Percentiles rank a stretch among this genome's conserved stretches.
phyloP scores from a whole-genome alignment of 2,797 vertebrate genomes.

The Chromobotia macracanthus region DNA sequence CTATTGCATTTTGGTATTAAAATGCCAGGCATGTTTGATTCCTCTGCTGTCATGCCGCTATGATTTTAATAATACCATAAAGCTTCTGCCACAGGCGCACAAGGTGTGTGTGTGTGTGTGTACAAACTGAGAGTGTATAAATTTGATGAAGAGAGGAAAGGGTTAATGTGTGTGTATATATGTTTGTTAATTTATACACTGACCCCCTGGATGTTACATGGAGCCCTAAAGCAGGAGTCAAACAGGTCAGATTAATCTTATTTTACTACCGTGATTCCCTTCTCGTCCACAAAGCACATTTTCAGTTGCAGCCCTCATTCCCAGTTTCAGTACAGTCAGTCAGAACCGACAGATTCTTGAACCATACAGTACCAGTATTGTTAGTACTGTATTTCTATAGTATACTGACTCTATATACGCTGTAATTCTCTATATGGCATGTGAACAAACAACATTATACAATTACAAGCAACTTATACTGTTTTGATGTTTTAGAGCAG shows the following conservation, averaged over 20 bases:
- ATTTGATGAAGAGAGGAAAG: slow-evolving; percentile 72
- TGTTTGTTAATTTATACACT: slow-evolving; percentile 70
- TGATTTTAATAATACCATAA: slow-evolving; percentile 79
- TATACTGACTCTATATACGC: too few species aligned
- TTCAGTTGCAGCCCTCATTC: slow-evolving; percentile 49
- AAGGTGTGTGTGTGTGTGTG: slow-evolving; percentile 22
- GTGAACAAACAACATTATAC: too few species aligned
- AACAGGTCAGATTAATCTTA: slow-evolving; percentile 76
- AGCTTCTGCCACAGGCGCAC: slow-evolving; percentile 69
- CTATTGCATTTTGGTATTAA: slow-evolving; percentile 75
- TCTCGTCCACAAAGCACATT: slow-evolving; percentile 59
- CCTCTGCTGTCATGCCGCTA: slow-evolving; percentile 65
- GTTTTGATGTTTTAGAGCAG: too few species aligned
- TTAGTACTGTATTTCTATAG: too few species aligned
- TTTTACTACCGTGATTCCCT: slow-evolving; percentile 67
- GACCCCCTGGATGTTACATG: slow-evolving; percentile 71
- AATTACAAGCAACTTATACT: too few species aligned
- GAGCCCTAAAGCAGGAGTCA: slow-evolving; percentile 73
- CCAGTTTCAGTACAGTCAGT: slow-evolving; percentile 4
- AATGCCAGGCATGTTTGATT: slow-evolving; percentile 77
- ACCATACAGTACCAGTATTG: too few species aligned
- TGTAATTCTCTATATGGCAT: too few species aligned
- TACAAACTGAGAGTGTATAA: slow-evolving; percentile 65
- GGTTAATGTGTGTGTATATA: slow-evolving; percentile 77
- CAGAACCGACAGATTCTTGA: slow-evolving; percentile 1